A percentile compares a stretch with the other conserved stretches of the same genome.
phyloP scores from a whole-genome alignment of 1,140 invertebrate species.

The Meloidogyne floridensis region DNA sequence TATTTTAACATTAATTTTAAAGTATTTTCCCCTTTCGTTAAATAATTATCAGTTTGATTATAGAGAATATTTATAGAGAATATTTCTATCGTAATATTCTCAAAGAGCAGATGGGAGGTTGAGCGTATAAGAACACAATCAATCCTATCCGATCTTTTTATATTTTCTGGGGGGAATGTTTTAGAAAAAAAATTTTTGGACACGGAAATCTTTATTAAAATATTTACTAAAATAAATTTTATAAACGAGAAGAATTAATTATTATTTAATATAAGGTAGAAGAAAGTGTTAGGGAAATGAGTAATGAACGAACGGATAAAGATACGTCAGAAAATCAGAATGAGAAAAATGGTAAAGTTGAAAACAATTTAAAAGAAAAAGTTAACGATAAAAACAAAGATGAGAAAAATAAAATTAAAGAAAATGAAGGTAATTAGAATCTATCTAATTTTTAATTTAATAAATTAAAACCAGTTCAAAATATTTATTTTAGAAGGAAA shows the following conservation, averaged over 20 bases:
- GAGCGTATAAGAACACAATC: no score
- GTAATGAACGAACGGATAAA: background rate
- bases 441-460: background rate
- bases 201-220: no score
- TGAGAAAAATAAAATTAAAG: background rate
- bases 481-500: no score
- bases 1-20: background rate
- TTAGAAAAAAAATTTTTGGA: no score
- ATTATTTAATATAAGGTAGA: background rate
- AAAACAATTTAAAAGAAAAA: constrained; percentile 10
- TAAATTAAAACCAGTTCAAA: background rate
- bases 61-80: background rate
- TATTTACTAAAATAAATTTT: background rate
- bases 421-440: background rate
- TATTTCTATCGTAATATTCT: no score
- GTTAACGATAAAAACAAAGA: background rate
- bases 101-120: no score
- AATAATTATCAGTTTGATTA: no score
- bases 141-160: no score
- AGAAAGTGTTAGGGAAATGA: constrained; percentile 1
- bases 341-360: background rate
- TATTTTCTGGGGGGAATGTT: no score
- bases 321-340: background rate
- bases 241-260: background rate
- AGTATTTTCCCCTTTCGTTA: no score